phyloP scores from a whole-genome alignment of 2,113 vertebrate species.

The Neomonachus schauinslandi region DNA sequence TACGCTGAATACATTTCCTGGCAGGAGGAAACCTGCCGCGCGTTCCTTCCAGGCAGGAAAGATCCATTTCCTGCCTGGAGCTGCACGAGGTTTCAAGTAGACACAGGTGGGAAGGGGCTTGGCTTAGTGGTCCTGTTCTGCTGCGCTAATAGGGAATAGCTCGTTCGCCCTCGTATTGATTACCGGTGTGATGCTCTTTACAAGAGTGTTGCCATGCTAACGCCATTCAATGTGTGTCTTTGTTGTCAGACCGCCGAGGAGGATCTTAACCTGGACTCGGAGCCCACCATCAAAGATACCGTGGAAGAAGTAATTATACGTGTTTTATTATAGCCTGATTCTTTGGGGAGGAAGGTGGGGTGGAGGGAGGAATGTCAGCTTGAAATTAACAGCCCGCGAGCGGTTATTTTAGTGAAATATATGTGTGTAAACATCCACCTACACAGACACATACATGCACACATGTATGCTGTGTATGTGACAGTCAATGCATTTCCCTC shows the following conservation, averaged over 20 bases:
- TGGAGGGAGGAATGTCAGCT: neutral
- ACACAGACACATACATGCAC: fast-evolving
- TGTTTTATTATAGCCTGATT: neutral
- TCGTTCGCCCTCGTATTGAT: fast-evolving
- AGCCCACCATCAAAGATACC: conserved; percentile 17
- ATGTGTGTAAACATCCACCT: fast-evolving
- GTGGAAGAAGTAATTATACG: neutral
- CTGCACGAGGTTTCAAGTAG: fast-evolving
- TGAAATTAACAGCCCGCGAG: no score
- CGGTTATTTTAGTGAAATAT: neutral
- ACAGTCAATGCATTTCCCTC: neutral
- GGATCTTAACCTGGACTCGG: conserved; percentile 77
- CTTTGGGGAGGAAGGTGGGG: neutral
- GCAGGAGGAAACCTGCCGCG: no score
- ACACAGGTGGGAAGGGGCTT: neutral
- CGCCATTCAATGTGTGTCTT: fast-evolving
- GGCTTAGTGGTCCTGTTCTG: fast-evolving
- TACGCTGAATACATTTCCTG: neutral
- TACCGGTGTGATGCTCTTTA: fast-evolving
- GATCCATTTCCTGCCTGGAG: neutral
- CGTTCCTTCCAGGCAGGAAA: neutral
- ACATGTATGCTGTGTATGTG: fast-evolving
- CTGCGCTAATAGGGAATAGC: fast-evolving
- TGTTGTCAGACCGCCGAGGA: conserved; percentile 82
- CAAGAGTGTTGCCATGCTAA: neutral